These are phyloP conservation scores for Oxyura jamaicensis DNA, from an alignment of 2,113 vertebrate species.

Conservation along the genomic window DNA sequence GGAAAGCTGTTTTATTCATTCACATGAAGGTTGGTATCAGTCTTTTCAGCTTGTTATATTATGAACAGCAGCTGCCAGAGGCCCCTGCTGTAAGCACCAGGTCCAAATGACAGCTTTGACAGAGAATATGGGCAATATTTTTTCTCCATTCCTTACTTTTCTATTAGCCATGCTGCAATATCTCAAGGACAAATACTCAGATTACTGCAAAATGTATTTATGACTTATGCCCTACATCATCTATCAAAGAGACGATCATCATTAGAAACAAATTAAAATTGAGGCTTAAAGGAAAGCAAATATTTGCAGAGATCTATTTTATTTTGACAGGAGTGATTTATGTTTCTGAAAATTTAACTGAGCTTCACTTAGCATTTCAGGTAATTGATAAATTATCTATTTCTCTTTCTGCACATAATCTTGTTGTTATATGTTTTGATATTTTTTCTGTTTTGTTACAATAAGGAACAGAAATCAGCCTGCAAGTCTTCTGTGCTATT, in stretches of 20 bases:
- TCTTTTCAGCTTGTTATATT: background rate
- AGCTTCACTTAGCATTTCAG: conserved; percentile 7
- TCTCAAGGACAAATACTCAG: background rate
- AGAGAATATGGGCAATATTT: background rate
- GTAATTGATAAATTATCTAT: background rate
- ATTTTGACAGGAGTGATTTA: conserved; percentile 51
- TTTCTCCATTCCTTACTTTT: background rate
- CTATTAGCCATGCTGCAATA: background rate
- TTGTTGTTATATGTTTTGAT: background rate
- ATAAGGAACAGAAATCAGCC: background rate
- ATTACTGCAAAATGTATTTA: background rate
- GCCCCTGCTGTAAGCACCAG: background rate
- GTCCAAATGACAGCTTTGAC: background rate
- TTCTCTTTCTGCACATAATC: background rate
- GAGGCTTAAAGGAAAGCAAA: conserved; percentile 32
- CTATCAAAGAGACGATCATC: background rate
- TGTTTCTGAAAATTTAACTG: conserved; percentile 43
- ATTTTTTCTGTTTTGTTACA: background rate
- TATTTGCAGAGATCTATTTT: conserved; percentile 27
- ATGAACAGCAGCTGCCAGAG: background rate
- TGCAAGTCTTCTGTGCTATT: background rate
- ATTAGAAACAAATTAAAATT: conserved; percentile 43
- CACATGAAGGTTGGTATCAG: background rate
- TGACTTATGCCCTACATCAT: background rate
- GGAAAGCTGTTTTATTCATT: conserved; percentile 2